These are phyloP conservation scores for Lepidurus couesii DNA, from an alignment of 1,140 invertebrate species.

Conservation along the genomic window DNA sequence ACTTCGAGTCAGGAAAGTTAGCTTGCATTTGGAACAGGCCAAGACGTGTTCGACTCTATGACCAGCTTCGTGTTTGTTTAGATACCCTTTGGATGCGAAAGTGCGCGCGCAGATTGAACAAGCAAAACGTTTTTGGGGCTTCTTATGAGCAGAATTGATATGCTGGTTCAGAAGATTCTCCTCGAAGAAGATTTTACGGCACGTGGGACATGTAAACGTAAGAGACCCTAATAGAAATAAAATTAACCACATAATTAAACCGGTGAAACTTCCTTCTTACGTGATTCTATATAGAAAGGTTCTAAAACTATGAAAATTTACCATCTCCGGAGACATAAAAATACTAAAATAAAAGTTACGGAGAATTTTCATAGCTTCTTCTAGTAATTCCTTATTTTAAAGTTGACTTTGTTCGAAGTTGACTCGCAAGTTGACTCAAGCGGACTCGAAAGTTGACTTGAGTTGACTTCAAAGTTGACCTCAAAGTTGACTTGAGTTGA, in stretches of 20 bases:
- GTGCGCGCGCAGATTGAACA: constrained; percentile 8
- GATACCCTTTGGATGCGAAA: neutral
- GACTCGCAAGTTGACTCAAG: too few species aligned
- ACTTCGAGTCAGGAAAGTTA: neutral
- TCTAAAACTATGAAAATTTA: too few species aligned
- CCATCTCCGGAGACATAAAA: too few species aligned
- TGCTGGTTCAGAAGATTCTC: neutral
- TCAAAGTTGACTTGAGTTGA: too few species aligned
- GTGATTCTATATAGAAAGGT: too few species aligned
- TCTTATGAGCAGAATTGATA: neutral
- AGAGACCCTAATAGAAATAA: neutral
- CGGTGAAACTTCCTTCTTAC: too few species aligned
- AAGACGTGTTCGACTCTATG: neutral
- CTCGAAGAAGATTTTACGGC: neutral
- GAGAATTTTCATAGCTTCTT: too few species aligned
- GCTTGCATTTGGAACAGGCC: neutral
- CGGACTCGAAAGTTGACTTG: too few species aligned
- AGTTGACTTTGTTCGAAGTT: too few species aligned
- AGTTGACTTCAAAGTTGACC: too few species aligned
- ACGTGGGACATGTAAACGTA: neutral
- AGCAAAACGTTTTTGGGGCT: constrained; percentile 8
- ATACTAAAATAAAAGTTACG: too few species aligned
- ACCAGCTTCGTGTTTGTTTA: neutral
- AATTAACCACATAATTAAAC: neutral
- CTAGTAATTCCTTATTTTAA: too few species aligned